Base-by-base conservation (phyloP, 2,888 invertebrate species). In the Amphipyra berbera region DNA sequence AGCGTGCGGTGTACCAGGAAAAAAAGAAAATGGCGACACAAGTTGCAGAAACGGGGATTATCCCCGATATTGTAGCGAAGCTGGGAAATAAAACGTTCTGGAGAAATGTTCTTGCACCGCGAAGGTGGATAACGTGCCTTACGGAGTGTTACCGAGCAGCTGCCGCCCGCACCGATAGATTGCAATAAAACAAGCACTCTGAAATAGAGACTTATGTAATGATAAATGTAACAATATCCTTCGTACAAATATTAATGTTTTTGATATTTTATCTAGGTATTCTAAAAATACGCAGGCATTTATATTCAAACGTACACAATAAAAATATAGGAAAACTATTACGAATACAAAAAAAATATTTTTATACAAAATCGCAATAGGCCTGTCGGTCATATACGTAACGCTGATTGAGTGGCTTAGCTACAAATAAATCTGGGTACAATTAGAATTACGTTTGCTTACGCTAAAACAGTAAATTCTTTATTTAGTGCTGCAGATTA, bases 11-110 rank as follows among this genome's bases (percentile, higher is more conserved):
- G 30, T 56, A 44, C 21, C 56, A 47, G 59, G 68, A 73, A 78
- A 83, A 83, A 82, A 84, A 76, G 69, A 21, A 79, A 67, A 70
- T 75, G 68, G 75, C 54, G 63, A 82, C 73, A 79, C 79, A 73
- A 86, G 83, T 87, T 84, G 82, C 75, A 87, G 83, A 84, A 86
- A 81, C 80, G 81, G 76, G 85, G 88, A 89, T 91, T 86, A 89
- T 89, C 84, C 82, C 71, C 66, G 81, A 81, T 85, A 86, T 87
- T 87, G 84, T 84, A 82, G 69, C 76, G 76, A 73, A 79, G 77
- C 79, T 66, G 76, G 76, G 80, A 83, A 78, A 85, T 88, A 87
- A 88, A 89, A 87, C 69, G 84, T 79, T 83, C 71, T 69, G 73
- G 69, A 74, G 77, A 69, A 79, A 80, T 77, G 78, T 76, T 69